Conservation (phyloP, 1,140 invertebrate genomes). For the Halyomorpha halys region DNA sequence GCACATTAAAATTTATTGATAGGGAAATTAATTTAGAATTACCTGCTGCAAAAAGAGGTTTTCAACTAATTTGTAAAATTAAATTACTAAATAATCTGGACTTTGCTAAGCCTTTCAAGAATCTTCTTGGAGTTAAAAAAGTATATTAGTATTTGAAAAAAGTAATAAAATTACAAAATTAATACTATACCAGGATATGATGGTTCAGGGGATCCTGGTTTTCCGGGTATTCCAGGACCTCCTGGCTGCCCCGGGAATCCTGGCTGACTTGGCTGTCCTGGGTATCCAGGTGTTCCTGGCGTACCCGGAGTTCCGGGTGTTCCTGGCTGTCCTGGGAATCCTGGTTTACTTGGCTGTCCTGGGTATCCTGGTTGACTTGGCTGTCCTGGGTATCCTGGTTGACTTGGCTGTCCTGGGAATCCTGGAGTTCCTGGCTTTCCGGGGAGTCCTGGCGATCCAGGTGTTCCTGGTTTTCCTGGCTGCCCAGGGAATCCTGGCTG, state of each 20-base stretch:
- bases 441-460: constrained; percentile 23
- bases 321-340: constrained; percentile 30
- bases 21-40: no score
- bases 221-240: background rate
- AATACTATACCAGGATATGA: no score
- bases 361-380: constrained; percentile 29
- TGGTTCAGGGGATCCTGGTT: background rate
- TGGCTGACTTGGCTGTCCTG: constrained; percentile 24
- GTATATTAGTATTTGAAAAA: no score
- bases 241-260: constrained; percentile 26
- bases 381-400: constrained; percentile 29
- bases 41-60: no score
- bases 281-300: constrained; percentile 10
- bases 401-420: constrained; percentile 29
- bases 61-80: no score
- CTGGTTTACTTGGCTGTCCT: constrained; percentile 30
- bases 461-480: constrained; percentile 29
- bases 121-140: no score
- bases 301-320: constrained; percentile 24
- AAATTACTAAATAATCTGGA: no score
- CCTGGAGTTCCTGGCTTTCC: constrained; percentile 33
- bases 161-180: no score
- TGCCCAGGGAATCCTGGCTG: constrained; percentile 31
- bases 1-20: no score
- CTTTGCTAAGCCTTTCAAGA: no score